Evolutionary conservation across 2,113 vertebrate genomes (phyloP), one percentile per base, ranked within the genome.

Genomic region (cattle (Bos taurus)): DNA sequence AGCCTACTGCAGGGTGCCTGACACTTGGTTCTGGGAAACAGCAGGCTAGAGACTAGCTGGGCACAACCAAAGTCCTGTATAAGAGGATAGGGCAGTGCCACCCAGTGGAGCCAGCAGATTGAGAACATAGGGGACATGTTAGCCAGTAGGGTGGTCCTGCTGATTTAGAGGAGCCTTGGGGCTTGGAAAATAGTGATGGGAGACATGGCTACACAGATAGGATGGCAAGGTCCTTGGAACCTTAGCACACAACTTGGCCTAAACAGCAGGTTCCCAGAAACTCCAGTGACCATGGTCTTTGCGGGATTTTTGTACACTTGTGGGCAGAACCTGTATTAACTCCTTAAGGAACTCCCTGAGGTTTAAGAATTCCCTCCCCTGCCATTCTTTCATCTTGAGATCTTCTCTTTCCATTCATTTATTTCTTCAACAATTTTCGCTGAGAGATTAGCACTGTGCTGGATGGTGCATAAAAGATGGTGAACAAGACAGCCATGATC

Each of bases 41-140:
- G 16, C 28, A 89, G 77, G n/a, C 84, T 94, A 88, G 36, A 90
- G 46, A 36, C 21, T 59, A 95, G 90, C 40, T 46, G 54, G 52
- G 30, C 15, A 91, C 81, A 95, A 46, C 40, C 48, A 82, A 91
- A 19, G 52, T 91, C 77, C 67, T 95, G 17, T 57, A 8, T 84
- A 97, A 88, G 52, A 87, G 85, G 56, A 97, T 46, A 23, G 62
- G 30, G 23, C 67, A 91, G 30, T 30, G 40, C 88, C 95, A 95
- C 54, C 94, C 97, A 83, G 64, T 90, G 82, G 91, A 82, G 94
- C 81, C 71, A 64, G 15, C 40, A 92, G 25, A 40, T 43, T 96
- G 67, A 95, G 92, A 88, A 78, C 56, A 71, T 16, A 92, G 77
- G 86, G 74, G 85, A 48, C 88, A 48, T 88, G 59, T 90, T 59